These are phyloP conservation scores for Oreochromis tanganicae DNA, from an alignment of 2,113 vertebrate species.

Conservation along the genomic window DNA sequence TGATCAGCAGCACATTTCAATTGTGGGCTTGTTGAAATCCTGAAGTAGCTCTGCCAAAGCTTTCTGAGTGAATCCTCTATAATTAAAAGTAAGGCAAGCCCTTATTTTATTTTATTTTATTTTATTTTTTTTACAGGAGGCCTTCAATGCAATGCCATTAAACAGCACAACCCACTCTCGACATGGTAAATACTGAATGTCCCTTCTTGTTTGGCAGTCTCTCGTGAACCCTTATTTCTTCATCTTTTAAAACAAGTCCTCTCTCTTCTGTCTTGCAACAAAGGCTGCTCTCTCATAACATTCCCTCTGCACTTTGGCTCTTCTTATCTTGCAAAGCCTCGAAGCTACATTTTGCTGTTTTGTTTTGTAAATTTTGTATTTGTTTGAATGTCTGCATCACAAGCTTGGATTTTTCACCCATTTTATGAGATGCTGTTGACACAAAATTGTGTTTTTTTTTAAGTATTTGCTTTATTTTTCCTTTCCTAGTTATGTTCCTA, in stretches of 20 bases:
- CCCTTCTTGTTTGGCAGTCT: background rate
- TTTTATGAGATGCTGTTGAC: background rate
- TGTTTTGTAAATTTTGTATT: background rate
- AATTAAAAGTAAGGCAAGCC: constrained; percentile 12
- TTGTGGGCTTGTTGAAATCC: background rate
- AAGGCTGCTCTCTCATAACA: background rate
- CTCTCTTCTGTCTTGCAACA: background rate
- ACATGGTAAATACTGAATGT: constrained; percentile 32
- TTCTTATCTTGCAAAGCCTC: background rate
- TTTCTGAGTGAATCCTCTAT: constrained; percentile 4
- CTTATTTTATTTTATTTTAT: background rate
- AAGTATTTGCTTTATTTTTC: background rate
- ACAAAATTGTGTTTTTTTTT: background rate
- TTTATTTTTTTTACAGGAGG: background rate
- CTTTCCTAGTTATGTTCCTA: background rate
- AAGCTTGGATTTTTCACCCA: background rate
- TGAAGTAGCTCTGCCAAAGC: background rate
- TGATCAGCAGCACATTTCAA: background rate
- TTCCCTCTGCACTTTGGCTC: background rate
- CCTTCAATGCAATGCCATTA: background rate
- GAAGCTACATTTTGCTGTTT: background rate
- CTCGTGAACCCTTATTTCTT: background rate
- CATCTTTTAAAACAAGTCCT: background rate
- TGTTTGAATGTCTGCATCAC: background rate
- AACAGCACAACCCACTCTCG: background rate